Base-by-base conservation (phyloP, 2,888 invertebrate species). In the Trichopoda pennipes region DNA sequence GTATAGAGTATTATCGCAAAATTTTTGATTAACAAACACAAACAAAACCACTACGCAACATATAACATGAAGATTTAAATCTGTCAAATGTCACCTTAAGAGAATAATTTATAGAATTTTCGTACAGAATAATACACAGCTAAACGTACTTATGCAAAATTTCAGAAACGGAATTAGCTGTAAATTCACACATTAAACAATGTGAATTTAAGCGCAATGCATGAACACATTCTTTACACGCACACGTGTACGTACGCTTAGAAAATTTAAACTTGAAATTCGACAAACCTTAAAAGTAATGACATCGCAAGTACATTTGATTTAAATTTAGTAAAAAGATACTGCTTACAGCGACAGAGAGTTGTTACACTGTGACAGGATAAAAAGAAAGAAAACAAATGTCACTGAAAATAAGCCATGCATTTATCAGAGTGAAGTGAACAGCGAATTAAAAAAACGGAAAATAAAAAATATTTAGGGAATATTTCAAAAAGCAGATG, bases 21-120 rank as follows among this genome's bases (percentile, higher is more conserved):
- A 58, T 64, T 35, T 79, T 47, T 35, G 19, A 49, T 61, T 49
- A 56, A 23, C 49, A 49, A 73, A 38, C 38, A 9, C 56, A n/a
- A 8, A 32, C 12, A 19, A 49, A 49, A 56, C 17, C 2, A 53
- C 21, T 6, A n/a, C 10, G n/a, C 17, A 42, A 17, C 21, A 60
- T 53, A 38, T 28, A 21, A 68, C 66, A 73, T 17, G 23, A 47
- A 72, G 66, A 79, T 82, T 79, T 82, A 79, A 79, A 87, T 86
- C 87, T 88, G 89, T 84, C 86, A 87, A 88, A 86, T 88, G 88
- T 88, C 88, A 88, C 86, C 86, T 85, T 77, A 85, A 85, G 85
- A 84, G 70, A 85, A 83, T 87, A 87, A 88, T 88, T 88, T 89
- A 88, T 88, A 61, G 28, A 28, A 28, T 78, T 69, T 78, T 63